A percentile compares a stretch with the other conserved stretches of the same genome.
These are phyloP conservation scores for Stomatorhinus walkeri DNA, from an alignment of 2,797 vertebrate genomes.

Conservation along the genomic window DNA sequence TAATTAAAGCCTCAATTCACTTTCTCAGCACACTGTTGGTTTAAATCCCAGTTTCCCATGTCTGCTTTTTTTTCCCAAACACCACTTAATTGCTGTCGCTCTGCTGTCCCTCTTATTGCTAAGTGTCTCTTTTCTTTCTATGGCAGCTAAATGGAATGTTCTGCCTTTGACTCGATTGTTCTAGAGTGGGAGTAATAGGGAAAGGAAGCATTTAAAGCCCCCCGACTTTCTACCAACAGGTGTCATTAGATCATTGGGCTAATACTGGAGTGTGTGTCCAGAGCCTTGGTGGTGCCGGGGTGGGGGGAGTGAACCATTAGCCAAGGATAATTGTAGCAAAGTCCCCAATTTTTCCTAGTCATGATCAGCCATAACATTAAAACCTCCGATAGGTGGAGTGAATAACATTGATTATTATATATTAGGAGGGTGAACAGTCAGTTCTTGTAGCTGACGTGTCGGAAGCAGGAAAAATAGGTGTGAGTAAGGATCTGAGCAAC, in stretches of 20 bases:
- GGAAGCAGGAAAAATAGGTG: neutral
- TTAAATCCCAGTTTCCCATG: neutral
- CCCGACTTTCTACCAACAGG: neutral
- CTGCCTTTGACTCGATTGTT: neutral
- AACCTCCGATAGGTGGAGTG: neutral
- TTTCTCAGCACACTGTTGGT: neutral
- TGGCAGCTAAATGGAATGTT: neutral
- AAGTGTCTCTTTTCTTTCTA: neutral
- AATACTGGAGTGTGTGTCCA: neutral
- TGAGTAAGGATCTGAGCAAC: neutral
- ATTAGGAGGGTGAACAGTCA: neutral
- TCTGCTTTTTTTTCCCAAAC: neutral
- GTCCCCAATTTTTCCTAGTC: neutral
- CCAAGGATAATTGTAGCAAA: neutral
- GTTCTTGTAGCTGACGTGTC: neutral
- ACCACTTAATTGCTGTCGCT: neutral
- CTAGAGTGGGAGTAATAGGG: neutral
- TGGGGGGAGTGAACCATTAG: neutral
- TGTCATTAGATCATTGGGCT: neutral
- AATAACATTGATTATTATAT: neutral
- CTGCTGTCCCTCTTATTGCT: neutral
- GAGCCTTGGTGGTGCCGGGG: neutral
- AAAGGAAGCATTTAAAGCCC: neutral
- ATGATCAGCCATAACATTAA: neutral
- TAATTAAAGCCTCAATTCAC: neutral